These are phyloP conservation scores for Tursiops truncatus DNA, from an alignment of 2,113 vertebrate genomes.

Conservation along the genomic window DNA sequence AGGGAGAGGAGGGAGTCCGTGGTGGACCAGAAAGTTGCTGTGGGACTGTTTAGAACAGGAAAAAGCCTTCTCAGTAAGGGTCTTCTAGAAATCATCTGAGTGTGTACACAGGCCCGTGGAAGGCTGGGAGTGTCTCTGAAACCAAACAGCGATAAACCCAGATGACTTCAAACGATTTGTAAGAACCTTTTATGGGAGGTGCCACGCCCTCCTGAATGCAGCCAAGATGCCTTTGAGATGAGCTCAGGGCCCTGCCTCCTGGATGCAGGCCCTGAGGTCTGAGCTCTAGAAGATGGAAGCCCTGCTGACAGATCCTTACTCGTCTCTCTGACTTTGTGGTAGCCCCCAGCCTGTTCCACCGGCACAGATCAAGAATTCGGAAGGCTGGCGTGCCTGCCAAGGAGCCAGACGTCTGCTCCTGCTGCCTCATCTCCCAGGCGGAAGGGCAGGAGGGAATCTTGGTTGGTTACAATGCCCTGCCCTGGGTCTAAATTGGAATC, in stretches of 20 bases:
- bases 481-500: background rate
- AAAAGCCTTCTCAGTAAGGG: background rate
- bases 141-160: background rate
- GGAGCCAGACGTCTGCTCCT: background rate
- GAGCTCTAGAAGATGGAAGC: background rate
- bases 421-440: background rate
- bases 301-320: background rate
- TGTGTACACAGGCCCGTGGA: background rate
- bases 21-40: accelerated
- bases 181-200: background rate
- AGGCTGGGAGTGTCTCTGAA: background rate
- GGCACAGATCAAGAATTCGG: background rate
- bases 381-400: background rate
- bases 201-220: background rate
- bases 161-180: background rate
- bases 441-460: background rate
- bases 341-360: background rate
- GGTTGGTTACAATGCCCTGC: background rate
- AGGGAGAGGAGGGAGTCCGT: background rate
- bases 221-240: background rate
- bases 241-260: background rate
- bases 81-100: background rate
- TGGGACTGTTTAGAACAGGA: background rate
- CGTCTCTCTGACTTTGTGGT: background rate
- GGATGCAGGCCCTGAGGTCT: background rate